Evolutionary conservation across 1,140 invertebrate species (phyloP).

Genomic region (Hetaerina americana): DNA sequence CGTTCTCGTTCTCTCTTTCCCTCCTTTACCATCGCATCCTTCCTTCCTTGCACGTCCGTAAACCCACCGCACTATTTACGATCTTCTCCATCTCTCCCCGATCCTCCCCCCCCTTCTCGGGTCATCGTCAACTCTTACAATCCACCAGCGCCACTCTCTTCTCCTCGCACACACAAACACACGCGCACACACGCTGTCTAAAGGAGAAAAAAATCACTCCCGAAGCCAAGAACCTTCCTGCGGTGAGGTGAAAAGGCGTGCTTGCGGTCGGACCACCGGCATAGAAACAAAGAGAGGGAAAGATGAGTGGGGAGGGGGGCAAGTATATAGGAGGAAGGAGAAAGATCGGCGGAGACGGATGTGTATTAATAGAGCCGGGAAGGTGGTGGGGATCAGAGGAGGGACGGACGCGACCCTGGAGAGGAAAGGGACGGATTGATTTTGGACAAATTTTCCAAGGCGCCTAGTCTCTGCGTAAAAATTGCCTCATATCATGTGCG

Average conservation of each 20-base stretch:
- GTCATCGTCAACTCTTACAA: too few relatives aligned
- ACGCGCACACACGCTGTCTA: neutral
- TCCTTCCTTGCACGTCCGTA: too few relatives aligned
- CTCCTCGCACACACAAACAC: neutral
- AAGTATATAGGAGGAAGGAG: neutral
- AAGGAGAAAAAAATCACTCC: neutral
- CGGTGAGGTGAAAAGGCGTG: neutral
- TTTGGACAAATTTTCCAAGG: too few relatives aligned
- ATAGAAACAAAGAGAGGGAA: neutral
- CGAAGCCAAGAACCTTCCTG: neutral
- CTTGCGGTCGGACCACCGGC: neutral
- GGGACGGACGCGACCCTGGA: too few relatives aligned
- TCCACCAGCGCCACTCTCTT: neutral
- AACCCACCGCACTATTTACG: too few relatives aligned
- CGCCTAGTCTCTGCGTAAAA: too few relatives aligned
- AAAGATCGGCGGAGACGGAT: neutral
- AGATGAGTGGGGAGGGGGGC: too few relatives aligned
- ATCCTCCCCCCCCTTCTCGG: neutral
- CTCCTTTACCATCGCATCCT: too few relatives aligned
- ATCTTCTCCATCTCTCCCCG: neutral
- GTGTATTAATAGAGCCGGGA: neutral
- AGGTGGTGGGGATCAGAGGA: neutral
- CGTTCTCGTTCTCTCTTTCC: too few relatives aligned
- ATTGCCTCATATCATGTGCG: too few relatives aligned
- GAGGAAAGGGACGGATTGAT: too few relatives aligned